Percentiles rank a stretch among this genome's conserved stretches.
phyloP scores from a whole-genome alignment of 2,113 vertebrate genomes.

The Cacatua alba region DNA sequence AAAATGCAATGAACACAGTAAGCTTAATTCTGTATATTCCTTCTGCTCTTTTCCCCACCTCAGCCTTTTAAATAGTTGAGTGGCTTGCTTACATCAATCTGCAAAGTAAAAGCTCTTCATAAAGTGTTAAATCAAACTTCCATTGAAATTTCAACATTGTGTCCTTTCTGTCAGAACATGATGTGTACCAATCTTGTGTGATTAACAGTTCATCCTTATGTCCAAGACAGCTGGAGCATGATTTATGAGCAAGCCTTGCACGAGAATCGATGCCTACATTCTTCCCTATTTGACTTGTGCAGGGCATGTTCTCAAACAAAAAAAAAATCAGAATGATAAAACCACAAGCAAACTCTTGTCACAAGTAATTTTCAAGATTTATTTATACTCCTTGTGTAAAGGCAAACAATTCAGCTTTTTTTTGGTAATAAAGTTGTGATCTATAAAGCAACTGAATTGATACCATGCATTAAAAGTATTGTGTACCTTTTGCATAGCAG shows the following conservation, averaged over 20 bases:
- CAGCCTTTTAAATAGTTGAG: background rate
- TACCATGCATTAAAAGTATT: accelerated
- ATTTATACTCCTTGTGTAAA: background rate
- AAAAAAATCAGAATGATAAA: background rate
- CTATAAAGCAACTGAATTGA: background rate
- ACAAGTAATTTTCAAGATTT: background rate
- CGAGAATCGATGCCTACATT: background rate
- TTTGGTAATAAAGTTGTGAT: background rate
- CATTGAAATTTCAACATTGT: background rate
- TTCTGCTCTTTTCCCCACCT: background rate
- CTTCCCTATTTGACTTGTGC: background rate
- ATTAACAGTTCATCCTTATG: background rate
- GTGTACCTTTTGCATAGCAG: background rate
- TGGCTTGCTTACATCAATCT: background rate
- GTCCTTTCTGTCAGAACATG: background rate
- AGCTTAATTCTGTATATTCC: background rate
- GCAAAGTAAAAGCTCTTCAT: background rate
- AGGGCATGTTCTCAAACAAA: background rate
- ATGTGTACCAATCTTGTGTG: background rate
- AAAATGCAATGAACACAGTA: background rate
- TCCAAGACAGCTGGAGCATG: background rate
- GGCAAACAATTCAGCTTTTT: background rate
- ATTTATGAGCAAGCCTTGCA: background rate
- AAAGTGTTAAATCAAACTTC: background rate
- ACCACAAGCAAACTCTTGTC: background rate